phyloP scores from a whole-genome alignment of 2,888 invertebrate species.

The Syrista parreyssii region DNA sequence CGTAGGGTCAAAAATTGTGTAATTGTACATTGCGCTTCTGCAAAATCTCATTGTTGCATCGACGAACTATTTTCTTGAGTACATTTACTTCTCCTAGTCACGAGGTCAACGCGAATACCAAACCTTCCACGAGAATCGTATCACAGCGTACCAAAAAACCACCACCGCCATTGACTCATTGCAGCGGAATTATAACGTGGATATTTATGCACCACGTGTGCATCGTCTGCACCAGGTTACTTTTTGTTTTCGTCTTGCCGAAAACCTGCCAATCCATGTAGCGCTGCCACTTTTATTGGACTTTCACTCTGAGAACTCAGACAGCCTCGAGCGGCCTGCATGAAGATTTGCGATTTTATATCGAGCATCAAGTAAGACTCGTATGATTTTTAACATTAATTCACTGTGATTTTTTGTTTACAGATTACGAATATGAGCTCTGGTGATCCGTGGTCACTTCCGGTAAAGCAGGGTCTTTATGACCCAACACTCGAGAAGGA shows the following conservation, averaged over 20 bases:
- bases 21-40: neutral
- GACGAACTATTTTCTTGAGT: neutral
- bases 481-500: conserved; percentile 96
- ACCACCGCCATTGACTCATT: neutral
- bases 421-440: conserved; percentile 63
- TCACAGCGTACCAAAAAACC: neutral
- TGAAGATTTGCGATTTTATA: neutral
- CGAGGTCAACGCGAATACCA: neutral
- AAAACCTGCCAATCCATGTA: neutral
- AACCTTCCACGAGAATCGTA: neutral
- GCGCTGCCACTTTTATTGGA: neutral
- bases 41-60: neutral
- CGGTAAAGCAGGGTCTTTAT: conserved; percentile 92
- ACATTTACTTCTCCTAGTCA: neutral
- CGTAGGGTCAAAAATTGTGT: neutral
- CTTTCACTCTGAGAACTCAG: conserved; percentile 16
- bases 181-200: neutral
- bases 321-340: neutral
- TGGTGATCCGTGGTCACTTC: conserved; percentile 85
- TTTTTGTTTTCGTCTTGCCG: neutral
- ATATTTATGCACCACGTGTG: neutral
- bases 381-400: neutral
- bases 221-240: neutral
- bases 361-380: neutral
- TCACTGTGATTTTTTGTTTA: conserved; percentile 31